Evolutionary conservation across 2,888 invertebrate species (phyloP).

Genomic region (Andrena haemorrhoa): DNA sequence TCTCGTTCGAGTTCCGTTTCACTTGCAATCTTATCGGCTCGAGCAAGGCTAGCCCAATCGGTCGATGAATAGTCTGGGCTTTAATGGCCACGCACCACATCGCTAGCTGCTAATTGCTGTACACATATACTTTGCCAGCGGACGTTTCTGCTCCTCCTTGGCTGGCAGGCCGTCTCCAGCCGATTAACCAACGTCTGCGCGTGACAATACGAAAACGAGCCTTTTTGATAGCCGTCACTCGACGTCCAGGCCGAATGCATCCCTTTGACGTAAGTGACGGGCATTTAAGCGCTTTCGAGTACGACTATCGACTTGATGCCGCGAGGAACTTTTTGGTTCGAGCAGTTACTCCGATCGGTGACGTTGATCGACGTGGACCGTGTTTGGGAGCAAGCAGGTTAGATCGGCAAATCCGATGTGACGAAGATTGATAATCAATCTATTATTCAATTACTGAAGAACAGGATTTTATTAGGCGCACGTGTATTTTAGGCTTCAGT

Average conservation of each 20-base stretch:
- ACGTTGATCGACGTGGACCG: too few species aligned
- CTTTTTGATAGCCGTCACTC: conserved; percentile 18
- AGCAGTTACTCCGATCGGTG: neutral
- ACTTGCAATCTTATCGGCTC: conserved; percentile 61
- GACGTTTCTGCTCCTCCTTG: conserved; percentile 6
- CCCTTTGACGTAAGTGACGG: neutral
- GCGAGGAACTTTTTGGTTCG: neutral
- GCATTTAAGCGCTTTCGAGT: neutral
- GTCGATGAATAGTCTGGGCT: conserved; percentile 44
- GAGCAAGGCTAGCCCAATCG: conserved; percentile 29
- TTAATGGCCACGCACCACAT: conserved; percentile 42
- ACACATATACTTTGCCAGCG: conserved; percentile 15
- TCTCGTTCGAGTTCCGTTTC: conserved; percentile 66
- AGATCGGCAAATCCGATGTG: too few species aligned
- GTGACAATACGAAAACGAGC: neutral
- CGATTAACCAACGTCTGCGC: conserved; percentile 26
- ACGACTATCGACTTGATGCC: neutral
- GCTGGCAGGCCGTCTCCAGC: neutral
- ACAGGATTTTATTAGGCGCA: too few species aligned
- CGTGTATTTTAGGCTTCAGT: too few species aligned
- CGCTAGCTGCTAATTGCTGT: conserved; percentile 50
- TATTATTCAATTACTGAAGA: too few species aligned
- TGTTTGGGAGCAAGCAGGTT: too few species aligned
- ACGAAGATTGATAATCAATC: too few species aligned
- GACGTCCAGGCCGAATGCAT: neutral